Conservation (phyloP, 1,140 invertebrate genomes). For the Scaptomyza hsui region DNA sequence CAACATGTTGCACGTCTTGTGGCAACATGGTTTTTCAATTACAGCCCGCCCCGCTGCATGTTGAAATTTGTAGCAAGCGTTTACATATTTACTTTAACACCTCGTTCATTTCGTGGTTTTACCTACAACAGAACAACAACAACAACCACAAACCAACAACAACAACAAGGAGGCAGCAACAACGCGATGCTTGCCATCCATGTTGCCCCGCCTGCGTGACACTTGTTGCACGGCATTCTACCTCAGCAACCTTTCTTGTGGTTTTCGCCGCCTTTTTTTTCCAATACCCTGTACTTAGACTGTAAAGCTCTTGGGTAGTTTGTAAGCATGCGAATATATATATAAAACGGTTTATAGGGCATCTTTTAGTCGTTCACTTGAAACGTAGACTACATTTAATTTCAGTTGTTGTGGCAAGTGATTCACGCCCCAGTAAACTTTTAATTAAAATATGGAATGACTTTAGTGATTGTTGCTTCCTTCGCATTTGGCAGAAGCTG, state of each 20-base stretch:
- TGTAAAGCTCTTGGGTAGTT: too few species aligned
- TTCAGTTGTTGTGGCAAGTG: slow-evolving; percentile 52
- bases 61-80: slow-evolving; percentile 63
- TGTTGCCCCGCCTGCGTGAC: slow-evolving; percentile 56
- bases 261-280: slow-evolving; percentile 19
- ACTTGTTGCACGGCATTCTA: slow-evolving; percentile 74
- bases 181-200: slow-evolving; percentile 58
- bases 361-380: not conserved
- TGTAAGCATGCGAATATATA: too few species aligned
- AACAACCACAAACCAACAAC: slow-evolving; percentile 28
- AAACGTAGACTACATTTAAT: not conserved
- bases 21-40: slow-evolving; percentile 77
- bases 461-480: slow-evolving; percentile 52
- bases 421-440: slow-evolving; percentile 69
- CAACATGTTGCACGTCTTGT: slow-evolving; percentile 46
- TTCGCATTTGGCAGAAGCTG: slow-evolving; percentile 61
- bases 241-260: slow-evolving; percentile 70
- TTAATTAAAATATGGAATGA: slow-evolving; percentile 77
- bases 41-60: slow-evolving; percentile 64
- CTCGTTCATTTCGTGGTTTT: slow-evolving; percentile 36
- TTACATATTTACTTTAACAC: slow-evolving; percentile 73
- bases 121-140: slow-evolving; percentile 41
- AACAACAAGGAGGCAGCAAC: slow-evolving; percentile 2
- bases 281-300: not conserved
- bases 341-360: not conserved